Percentiles rank a stretch among this genome's conserved stretches.
These are phyloP conservation scores for Hyaena hyaena DNA, from an alignment of 2,113 vertebrate genomes.

Conservation along the genomic window DNA sequence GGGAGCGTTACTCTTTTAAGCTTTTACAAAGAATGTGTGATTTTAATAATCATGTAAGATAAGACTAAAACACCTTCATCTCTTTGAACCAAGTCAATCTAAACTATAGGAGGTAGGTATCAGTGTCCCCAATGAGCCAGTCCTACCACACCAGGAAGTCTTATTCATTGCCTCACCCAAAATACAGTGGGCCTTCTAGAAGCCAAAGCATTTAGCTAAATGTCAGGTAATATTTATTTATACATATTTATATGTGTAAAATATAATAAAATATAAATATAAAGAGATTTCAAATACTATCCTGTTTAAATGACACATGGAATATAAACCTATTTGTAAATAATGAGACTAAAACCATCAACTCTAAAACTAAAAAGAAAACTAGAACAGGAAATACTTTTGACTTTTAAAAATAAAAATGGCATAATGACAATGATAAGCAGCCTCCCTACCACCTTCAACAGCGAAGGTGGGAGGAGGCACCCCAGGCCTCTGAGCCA, in stretches of 20 bases:
- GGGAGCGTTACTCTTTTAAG: not conserved
- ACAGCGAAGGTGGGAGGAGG: not conserved
- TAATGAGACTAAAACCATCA: not conserved
- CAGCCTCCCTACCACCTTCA: not conserved
- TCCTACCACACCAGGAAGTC: not conserved
- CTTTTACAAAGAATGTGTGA: not conserved
- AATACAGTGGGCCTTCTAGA: not conserved
- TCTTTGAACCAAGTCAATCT: not conserved
- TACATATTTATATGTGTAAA: not conserved
- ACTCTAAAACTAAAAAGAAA: not conserved
- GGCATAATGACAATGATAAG: accelerated
- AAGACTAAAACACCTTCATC: not conserved
- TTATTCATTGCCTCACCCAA: not conserved
- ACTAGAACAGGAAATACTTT: not conserved
- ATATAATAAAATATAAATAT: not conserved
- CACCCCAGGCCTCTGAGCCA: no score
- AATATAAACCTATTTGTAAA: not conserved
- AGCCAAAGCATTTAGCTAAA: not conserved
- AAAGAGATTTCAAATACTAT: not conserved
- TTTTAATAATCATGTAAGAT: not conserved
- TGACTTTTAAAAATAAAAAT: not conserved
- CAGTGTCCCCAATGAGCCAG: not conserved
- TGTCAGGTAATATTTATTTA: not conserved
- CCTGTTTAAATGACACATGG: not conserved
- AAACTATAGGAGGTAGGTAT: not conserved